Conservation (phyloP, 1,140 invertebrate species). For the Melitaea cinxia region DNA sequence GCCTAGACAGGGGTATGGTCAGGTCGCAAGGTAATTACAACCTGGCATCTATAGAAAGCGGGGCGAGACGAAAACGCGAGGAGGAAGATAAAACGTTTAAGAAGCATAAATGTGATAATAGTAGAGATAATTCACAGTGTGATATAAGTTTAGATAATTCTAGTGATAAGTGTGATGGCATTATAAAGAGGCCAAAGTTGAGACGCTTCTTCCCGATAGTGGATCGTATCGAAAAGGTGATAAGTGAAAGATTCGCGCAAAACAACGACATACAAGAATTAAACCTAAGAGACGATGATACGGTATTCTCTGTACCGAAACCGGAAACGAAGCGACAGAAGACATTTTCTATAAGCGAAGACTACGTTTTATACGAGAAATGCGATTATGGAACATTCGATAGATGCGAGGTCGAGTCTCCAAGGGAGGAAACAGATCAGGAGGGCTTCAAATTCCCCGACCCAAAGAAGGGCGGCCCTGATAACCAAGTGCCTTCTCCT, state of each 20-base stretch:
- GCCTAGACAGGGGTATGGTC: slow-evolving; percentile 54
- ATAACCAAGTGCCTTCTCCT: slow-evolving; percentile 83
- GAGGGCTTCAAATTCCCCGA: slow-evolving; percentile 56
- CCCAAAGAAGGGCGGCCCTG: slow-evolving; percentile 41
- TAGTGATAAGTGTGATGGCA: slow-evolving; percentile 58
- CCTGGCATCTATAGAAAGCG: slow-evolving; percentile 54
- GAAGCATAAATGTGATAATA: slow-evolving; percentile 81
- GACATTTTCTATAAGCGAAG: slow-evolving; percentile 64
- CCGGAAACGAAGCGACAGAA: slow-evolving; percentile 62
- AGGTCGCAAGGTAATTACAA: slow-evolving; percentile 71
- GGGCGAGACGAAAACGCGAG: slow-evolving; percentile 54
- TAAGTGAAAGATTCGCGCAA: slow-evolving; percentile 60
- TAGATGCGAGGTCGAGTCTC: slow-evolving; percentile 53
- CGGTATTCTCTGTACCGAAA: slow-evolving; percentile 63
- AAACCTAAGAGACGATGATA: slow-evolving; percentile 66
- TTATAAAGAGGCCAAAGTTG: slow-evolving; percentile 74
- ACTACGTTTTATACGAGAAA: slow-evolving; percentile 73
- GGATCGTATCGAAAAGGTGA: slow-evolving; percentile 67
- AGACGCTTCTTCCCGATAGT: slow-evolving; percentile 63
- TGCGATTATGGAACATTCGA: slow-evolving; percentile 75
- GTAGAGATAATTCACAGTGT: slow-evolving; percentile 68
- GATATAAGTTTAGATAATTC: slow-evolving; percentile 66
- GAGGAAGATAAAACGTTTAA: slow-evolving; percentile 58
- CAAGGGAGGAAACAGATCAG: slow-evolving; percentile 41
- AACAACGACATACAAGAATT: slow-evolving; percentile 65